These are phyloP conservation scores for Epirrhoe alternata DNA, from an alignment of 2,888 invertebrate genomes.

Conservation along the genomic window DNA sequence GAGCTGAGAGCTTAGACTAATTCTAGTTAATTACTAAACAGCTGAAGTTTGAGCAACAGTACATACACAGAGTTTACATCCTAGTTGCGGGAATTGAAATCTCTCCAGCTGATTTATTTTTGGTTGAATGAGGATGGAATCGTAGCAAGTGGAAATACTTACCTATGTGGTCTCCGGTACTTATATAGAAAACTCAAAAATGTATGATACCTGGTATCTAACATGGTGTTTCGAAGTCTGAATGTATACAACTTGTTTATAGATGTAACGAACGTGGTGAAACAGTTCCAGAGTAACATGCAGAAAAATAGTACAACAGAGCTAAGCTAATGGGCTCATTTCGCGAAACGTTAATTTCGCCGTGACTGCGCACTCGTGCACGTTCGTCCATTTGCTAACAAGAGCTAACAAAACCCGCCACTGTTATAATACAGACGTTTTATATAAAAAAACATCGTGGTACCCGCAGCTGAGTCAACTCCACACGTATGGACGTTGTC, in stretches of 20 bases:
- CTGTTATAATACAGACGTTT: not conserved
- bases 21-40: constrained; percentile 12
- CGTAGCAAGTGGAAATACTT: too few relatives aligned
- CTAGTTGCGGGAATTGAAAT: not conserved
- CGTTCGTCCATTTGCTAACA: constrained; percentile 26
- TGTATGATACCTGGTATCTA: too few relatives aligned
- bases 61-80: not conserved
- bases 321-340: constrained; percentile 30
- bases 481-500: too few relatives aligned
- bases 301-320: constrained; percentile 1
- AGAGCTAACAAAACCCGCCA: not conserved
- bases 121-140: too few relatives aligned
- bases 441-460: not conserved
- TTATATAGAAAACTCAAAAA: too few relatives aligned
- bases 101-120: too few relatives aligned
- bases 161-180: too few relatives aligned
- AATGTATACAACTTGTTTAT: too few relatives aligned
- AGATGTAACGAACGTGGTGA: too few relatives aligned
- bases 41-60: constrained; percentile 5
- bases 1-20: constrained; percentile 1
- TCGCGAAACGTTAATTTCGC: constrained; percentile 22
- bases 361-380: constrained; percentile 25
- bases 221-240: too few relatives aligned
- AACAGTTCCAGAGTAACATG: not conserved
- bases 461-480: not conserved